Percentiles rank a stretch among this genome's conserved stretches.
phyloP scores from a whole-genome alignment of 1,140 invertebrate genomes.

The Eulimnadia texana region DNA sequence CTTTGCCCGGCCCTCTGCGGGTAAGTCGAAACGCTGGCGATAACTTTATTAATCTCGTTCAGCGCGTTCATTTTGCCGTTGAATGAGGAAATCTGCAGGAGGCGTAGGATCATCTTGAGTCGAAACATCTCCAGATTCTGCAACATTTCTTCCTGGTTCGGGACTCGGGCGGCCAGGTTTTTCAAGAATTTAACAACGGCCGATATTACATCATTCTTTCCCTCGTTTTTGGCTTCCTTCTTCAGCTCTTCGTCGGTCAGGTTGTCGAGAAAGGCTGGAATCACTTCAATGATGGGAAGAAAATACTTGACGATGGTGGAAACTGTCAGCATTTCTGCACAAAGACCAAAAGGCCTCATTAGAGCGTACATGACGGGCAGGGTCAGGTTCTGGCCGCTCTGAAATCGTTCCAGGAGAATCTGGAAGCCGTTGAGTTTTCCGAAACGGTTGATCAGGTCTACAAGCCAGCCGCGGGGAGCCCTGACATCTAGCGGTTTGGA shows the following conservation, averaged over 20 bases:
- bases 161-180: slow-evolving; percentile 59
- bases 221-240: slow-evolving; percentile 89
- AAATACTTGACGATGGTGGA: slow-evolving; percentile 84
- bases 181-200: slow-evolving; percentile 79
- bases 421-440: slow-evolving; percentile 78
- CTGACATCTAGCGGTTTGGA: slow-evolving; percentile 54
- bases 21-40: slow-evolving; percentile 76
- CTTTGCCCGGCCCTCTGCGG: slow-evolving; percentile 31
- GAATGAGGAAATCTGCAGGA: slow-evolving; percentile 87
- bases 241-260: slow-evolving; percentile 95
- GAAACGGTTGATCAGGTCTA: slow-evolving; percentile 90
- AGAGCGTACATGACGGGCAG: slow-evolving; percentile 68
- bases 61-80: slow-evolving; percentile 99
- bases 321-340: slow-evolving; percentile 78
- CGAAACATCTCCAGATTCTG: slow-evolving; percentile 87
- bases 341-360: slow-evolving; percentile 79
- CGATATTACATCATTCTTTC: slow-evolving; percentile 82
- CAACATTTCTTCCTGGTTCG: slow-evolving; percentile 66
- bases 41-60: slow-evolving; percentile 97
- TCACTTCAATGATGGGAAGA: slow-evolving; percentile 81
- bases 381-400: slow-evolving; percentile 50
- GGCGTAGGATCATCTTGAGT: slow-evolving; percentile 84
- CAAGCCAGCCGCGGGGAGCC: slow-evolving; percentile 76
- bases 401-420: slow-evolving; percentile 72
- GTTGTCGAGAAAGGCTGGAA: slow-evolving; percentile 79